Evolutionary conservation across 2,113 vertebrate genomes (phyloP), one percentile per base, ranked within the genome.

Genomic region (Oncorhynchus gorbuscha): DNA sequence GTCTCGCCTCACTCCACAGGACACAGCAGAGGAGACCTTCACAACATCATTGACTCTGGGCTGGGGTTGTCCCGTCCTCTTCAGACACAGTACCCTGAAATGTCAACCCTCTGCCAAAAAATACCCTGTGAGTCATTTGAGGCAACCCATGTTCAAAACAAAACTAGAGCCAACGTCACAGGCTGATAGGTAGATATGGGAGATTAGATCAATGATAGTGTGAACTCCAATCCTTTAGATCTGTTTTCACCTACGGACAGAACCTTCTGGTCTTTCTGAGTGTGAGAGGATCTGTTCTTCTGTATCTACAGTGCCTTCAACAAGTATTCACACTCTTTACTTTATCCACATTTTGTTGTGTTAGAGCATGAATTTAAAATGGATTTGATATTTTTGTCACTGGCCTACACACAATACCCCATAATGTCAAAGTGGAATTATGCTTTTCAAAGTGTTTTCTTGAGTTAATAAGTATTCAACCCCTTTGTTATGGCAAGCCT

Each of bases 1-100:
- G 87, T 85, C 86, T 87, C 84, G 88, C 86, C 81, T 80, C 12
- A 78, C 88, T 82, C 83, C 64, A 85, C 88, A 91, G 77, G 83
- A 78, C 85, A 77, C 75, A 83, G 79, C 86, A 79, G 85, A 86
- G 82, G 22, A 16, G 73, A 49, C 69, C 81, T 55, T 18, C 3
- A 55, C 51, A 18, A 55, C 51, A 55, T 55, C 16, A 55, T 55
- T 55, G 48, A 55, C 22, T 14, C 69, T 26, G 45, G 16, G 14
- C 22, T 55, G n/a, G 32, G 72, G 61, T 26, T 39, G 72, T n/a
- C 71, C 71, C 71, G 8, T 55, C 51, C 51, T 16, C 26, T 30
- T 51, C 68, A n/a, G 30, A 69, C n/a, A 49, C 49, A 72, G 58
- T 24, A 26, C 6, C 3, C 26, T 26, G 32, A 62, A 39, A 65